phyloP scores from a whole-genome alignment of 2,797 vertebrate genomes.

The Neopelma chrysocephalum region DNA sequence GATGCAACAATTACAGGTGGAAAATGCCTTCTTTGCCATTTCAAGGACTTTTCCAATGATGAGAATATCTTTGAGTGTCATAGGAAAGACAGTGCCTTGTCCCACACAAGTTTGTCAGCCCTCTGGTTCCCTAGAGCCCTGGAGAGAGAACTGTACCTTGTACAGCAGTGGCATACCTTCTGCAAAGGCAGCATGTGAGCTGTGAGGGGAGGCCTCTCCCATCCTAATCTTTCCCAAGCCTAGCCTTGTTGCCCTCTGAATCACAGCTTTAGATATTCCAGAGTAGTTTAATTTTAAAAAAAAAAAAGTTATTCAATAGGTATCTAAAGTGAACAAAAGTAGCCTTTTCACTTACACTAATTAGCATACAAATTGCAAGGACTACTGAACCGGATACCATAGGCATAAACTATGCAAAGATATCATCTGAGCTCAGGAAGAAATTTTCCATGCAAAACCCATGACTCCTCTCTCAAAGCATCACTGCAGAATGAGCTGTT shows the following conservation, averaged over 20 bases:
- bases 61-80: neutral
- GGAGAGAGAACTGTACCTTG: neutral
- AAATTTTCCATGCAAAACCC: neutral
- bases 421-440: constrained; percentile 13
- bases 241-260: neutral
- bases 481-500: neutral
- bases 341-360: neutral
- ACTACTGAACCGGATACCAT: neutral
- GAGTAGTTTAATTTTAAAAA: neutral
- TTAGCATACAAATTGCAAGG: constrained; percentile 50
- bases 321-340: neutral
- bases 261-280: neutral
- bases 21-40: neutral
- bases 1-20: neutral
- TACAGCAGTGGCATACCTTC: neutral
- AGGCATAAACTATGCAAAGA: neutral
- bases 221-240: neutral
- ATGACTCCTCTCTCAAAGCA: neutral
- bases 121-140: neutral
- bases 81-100: neutral
- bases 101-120: neutral
- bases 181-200: neutral
- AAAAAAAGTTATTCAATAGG: neutral
- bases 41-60: neutral
- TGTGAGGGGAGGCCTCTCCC: neutral